Conservation (phyloP, 2,888 invertebrate species). For the Epistrophella euchroma region DNA sequence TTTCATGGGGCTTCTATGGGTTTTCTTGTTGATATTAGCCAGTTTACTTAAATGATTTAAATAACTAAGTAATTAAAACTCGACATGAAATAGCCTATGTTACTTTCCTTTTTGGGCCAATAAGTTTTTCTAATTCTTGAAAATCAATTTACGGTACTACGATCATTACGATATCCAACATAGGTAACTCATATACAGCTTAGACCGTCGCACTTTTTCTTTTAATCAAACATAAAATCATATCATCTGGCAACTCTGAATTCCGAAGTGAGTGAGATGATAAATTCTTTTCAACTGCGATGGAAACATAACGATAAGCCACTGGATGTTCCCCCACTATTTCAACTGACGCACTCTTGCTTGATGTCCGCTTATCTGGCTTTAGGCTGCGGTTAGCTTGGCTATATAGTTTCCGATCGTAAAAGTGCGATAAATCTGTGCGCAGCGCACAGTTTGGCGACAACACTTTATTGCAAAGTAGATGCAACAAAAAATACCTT, state of each 20-base stretch:
- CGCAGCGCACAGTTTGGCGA: slow-evolving; percentile 59
- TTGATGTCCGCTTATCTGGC: slow-evolving; percentile 17
- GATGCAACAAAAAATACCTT: slow-evolving; percentile 45
- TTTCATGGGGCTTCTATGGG: too few species aligned
- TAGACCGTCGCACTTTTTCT: too few species aligned
- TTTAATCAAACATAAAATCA: background rate
- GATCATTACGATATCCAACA: too few species aligned
- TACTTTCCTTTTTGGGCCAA: too few species aligned
- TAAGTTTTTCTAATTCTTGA: too few species aligned
- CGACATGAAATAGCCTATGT: too few species aligned
- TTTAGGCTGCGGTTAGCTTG: background rate
- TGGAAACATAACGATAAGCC: slow-evolving; percentile 63
- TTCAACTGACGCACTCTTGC: slow-evolving; percentile 49
- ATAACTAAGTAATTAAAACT: too few species aligned
- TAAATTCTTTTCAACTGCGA: slow-evolving; percentile 66
- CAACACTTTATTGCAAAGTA: slow-evolving; percentile 37
- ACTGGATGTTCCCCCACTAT: slow-evolving; percentile 46
- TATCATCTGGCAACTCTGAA: slow-evolving; percentile 13
- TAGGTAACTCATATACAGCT: too few species aligned
- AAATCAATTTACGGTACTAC: too few species aligned
- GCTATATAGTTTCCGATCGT: slow-evolving; percentile 31
- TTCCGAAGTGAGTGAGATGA: slow-evolving; percentile 59
- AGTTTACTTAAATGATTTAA: too few species aligned
- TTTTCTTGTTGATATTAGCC: too few species aligned
- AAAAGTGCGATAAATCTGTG: slow-evolving; percentile 49